Evolutionary conservation across 2,113 vertebrate species (phyloP), one percentile per base, ranked within the genome.

Genomic region (Dasypus novemcinctus): DNA sequence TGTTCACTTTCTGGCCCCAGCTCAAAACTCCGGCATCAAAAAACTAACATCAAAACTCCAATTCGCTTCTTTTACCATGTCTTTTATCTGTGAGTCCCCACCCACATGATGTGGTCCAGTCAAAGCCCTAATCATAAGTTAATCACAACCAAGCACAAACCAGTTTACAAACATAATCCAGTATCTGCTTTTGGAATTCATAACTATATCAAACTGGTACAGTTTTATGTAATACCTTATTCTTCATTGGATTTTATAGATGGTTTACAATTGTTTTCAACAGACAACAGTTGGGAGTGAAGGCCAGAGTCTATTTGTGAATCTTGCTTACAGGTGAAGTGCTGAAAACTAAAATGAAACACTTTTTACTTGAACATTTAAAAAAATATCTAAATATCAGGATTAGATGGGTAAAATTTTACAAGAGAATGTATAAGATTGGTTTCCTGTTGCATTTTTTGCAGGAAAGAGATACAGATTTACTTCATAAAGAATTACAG

Each of bases 321-420:
- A 81, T 95, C 66, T 88, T 96, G 78, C 36, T 94, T 96, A 84
- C 79, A 91, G 66, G 31, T 85, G 49, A 57, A 57, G 21, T 92
- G 57, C 64, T 95, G 66, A 89, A 82, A 88, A 85, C 57, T n/a
- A 61, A 87, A 83, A 83, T 82, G 66, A 82, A 94, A 71, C 12
- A 63, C 21, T 87, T 82, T 85, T 94, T 64, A 82, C 46, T 81
- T 79, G 57, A 21, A 57, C 13, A 41, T 54, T 90, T 63, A 29
- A 84, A 71, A 57, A 69, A 93, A 57, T n/a, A 75, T 41, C 12
- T 69, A 46, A 74, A 92, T 80, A 33, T 95, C 75, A 72, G 75
- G 18, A 63, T 92, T 36, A 89, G 84, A 21, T 69, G 43, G 49
- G 21, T 64, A 36, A 61, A 83, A 85, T 57, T 90, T 75, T 71